Evolutionary conservation across 2,888 invertebrate genomes (phyloP).

Genomic region (Cyclophora albipunctata): DNA sequence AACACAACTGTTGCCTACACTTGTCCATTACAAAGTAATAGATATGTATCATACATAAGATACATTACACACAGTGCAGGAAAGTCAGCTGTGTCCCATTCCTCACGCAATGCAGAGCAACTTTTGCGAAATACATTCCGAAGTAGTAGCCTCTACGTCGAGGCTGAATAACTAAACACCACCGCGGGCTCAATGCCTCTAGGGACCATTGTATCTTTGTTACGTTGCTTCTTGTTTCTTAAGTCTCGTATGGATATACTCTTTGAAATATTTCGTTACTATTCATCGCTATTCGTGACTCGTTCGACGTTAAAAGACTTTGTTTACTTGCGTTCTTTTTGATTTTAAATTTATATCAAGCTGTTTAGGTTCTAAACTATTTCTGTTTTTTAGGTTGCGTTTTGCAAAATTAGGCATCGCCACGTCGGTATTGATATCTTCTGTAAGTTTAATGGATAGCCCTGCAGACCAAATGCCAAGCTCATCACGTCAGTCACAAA

Average conservation of each 20-base stretch:
- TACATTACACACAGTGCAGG: constrained; percentile 3
- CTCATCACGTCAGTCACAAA: too few species aligned
- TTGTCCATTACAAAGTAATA: too few species aligned
- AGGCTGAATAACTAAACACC: constrained; percentile 21
- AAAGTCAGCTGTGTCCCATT: constrained; percentile 7
- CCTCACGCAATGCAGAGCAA: constrained; percentile 19
- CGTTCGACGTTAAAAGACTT: background rate
- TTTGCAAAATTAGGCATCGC: too few species aligned
- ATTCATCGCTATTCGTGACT: constrained; percentile 6
- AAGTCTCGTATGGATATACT: constrained; percentile 9
- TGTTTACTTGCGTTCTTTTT: background rate
- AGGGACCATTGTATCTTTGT: constrained; percentile 24
- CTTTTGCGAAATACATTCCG: constrained; percentile 25
- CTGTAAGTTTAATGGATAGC: too few species aligned
- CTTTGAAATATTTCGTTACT: constrained; percentile 11
- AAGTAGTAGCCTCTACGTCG: constrained; percentile 16
- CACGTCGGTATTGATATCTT: too few species aligned
- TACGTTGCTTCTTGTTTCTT: constrained; percentile 18
- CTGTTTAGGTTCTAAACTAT: too few species aligned
- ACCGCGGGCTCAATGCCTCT: constrained; percentile 9
- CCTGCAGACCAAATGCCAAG: too few species aligned
- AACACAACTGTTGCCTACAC: too few species aligned
- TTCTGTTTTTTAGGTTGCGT: too few species aligned
- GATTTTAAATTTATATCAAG: too few species aligned
- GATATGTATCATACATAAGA: background rate